These are phyloP conservation scores for Pristis pectinata DNA, from an alignment of 2,797 vertebrate species.

Conservation along the genomic window DNA sequence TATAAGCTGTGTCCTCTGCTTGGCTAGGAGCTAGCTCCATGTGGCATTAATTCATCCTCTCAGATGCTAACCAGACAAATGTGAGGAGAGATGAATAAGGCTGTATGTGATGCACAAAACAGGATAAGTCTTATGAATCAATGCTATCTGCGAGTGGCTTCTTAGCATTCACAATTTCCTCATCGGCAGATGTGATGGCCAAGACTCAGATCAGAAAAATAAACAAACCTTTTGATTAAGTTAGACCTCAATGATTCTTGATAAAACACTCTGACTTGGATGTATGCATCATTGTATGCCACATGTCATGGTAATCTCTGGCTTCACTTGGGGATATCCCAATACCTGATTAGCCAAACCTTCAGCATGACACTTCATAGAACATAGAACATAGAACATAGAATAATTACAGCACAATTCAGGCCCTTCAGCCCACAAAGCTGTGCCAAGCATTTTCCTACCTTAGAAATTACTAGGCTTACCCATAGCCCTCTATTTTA, in stretches of 20 bases:
- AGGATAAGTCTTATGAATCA: neutral
- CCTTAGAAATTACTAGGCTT: no score
- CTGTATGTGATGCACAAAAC: neutral
- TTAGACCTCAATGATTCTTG: neutral
- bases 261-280: neutral
- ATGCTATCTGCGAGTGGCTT: neutral
- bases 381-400: no score
- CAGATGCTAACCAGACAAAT: neutral
- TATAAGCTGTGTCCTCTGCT: neutral
- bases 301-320: neutral
- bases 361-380: no score
- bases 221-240: neutral
- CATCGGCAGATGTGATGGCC: neutral
- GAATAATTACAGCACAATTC: no score
- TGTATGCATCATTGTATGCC: neutral
- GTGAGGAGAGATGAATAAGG: neutral
- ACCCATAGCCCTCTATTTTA: no score
- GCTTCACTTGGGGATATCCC: neutral
- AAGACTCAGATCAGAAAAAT: neutral
- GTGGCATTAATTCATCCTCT: neutral
- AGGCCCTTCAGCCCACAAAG: no score
- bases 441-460: no score
- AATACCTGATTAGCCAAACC: neutral
- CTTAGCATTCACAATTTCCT: neutral
- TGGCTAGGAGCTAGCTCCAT: neutral